Base-by-base conservation (phyloP, 1,140 invertebrate species). In the Panagrolaimus sp. region DNA sequence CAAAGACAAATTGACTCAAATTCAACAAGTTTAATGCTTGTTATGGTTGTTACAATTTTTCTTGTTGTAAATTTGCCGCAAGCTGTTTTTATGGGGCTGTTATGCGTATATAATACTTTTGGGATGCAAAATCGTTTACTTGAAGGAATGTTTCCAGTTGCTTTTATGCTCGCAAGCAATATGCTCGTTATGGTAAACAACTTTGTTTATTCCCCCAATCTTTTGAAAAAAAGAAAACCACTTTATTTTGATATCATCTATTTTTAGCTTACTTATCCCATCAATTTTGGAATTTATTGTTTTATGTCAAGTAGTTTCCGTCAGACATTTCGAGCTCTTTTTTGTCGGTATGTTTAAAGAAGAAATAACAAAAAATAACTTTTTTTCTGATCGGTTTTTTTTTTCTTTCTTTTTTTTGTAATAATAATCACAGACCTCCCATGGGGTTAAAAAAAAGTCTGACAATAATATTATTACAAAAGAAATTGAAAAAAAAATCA, bases 221-320 rank as follows among this genome's bases (percentile, higher is more conserved):
- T 38, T 46, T 45, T 44, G 12, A 48, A 62, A 43, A 14, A 48
- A 17, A 6, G 32, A 47, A 28, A 14, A 65, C 1, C 2, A 38
- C 2, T 38, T 15, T 6, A 17, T 9, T 63, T 62, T 43, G 12
- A 5, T 45, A 68, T 72, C 17, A 58, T 12, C 47, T 24, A 9
- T 28, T 83, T 75, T 63, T 48, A 81, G 79, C 77, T 76, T 8
- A 92, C 90, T 38, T 95, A 95, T 84, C 93, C 93, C 0, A 90
- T 95, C 67, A 95, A 96, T 84, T 96, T 96, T 80, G 92, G 91
- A 66, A 94, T 96, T 71, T 96, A 96, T 83, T 95, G 92, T 83
- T 91, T 92, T 7, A 96, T 95, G 93, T 92, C 90, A 62, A 86
- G 91, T 26, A 91, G 94, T 81, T 96, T 96, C 82, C 86, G 93